Conservation (phyloP, 1,140 invertebrate genomes). For the Formica selysi region DNA sequence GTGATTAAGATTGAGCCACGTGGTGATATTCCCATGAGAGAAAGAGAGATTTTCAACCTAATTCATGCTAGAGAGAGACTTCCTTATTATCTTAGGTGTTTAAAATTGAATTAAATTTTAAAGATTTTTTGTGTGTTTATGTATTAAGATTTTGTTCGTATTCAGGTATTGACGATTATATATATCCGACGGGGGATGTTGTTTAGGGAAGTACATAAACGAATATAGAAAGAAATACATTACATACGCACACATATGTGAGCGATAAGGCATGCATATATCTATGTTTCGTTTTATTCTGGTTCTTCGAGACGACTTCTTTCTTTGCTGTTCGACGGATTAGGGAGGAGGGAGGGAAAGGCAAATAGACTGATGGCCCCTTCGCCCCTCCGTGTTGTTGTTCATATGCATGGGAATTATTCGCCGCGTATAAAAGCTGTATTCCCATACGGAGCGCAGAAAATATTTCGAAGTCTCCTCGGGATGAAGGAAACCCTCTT, state of each 20-base stretch:
- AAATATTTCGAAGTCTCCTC: slow-evolving; percentile 61
- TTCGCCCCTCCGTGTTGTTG: background rate
- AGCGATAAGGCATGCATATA: background rate
- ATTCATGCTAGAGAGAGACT: slow-evolving; percentile 1
- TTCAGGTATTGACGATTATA: background rate
- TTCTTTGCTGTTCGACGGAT: slow-evolving; percentile 31
- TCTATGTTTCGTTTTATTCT: slow-evolving; percentile 3
- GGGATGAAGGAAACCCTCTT: slow-evolving; percentile 51
- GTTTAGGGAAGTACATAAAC: background rate
- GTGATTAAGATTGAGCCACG: slow-evolving; percentile 37
- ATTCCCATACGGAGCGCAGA: slow-evolving; percentile 54
- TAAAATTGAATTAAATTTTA: slow-evolving; percentile 46
- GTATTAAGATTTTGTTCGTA: background rate
- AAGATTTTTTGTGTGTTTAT: slow-evolving; percentile 13
- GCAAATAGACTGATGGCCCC: slow-evolving; percentile 36
- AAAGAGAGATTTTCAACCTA: slow-evolving; percentile 41
- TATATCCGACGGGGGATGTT: background rate
- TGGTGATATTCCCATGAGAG: slow-evolving; percentile 43
- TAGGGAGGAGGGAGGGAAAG: background rate
- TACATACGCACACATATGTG: background rate
- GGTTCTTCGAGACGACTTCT: background rate
- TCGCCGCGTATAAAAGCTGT: slow-evolving; percentile 42
- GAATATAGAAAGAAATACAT: background rate
- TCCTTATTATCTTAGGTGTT: slow-evolving; percentile 30
- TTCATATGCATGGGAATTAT: slow-evolving; percentile 48